Conservation (phyloP, 2,797 vertebrate species). For the Hydrocynus forskahlii region DNA sequence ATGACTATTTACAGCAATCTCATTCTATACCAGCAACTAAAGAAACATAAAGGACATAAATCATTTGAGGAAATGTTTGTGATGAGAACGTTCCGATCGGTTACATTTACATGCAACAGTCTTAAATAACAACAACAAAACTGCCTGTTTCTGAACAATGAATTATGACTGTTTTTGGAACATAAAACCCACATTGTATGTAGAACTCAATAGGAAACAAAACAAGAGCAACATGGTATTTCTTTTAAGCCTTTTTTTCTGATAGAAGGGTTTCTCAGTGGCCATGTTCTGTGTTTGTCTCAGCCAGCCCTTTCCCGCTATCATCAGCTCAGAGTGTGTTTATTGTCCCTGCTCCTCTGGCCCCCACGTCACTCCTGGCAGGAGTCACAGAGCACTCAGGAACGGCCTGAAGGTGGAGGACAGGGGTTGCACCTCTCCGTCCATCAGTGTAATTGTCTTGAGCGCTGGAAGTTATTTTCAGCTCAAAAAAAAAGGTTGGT, state of each 20-base stretch:
- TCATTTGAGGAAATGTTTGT: too few relatives aligned
- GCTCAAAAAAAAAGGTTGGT: conserved; percentile 54
- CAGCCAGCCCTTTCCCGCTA: neutral
- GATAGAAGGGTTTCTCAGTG: neutral
- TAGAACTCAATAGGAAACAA: neutral
- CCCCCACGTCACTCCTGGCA: conserved; percentile 26
- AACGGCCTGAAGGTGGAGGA: conserved; percentile 49
- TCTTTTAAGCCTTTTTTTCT: neutral
- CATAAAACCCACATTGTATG: neutral
- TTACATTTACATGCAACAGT: too few relatives aligned
- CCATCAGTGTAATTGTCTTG: conserved; percentile 74
- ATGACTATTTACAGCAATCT: too few relatives aligned
- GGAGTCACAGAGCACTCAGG: conserved; percentile 31
- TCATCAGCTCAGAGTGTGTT: conserved; percentile 15
- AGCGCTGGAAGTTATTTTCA: conserved; percentile 67
- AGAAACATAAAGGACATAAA: too few relatives aligned
- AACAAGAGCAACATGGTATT: neutral
- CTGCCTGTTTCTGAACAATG: too few relatives aligned
- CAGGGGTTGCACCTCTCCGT: conserved; percentile 60
- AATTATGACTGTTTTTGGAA: neutral
- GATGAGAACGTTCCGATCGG: too few relatives aligned
- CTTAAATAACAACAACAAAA: too few relatives aligned
- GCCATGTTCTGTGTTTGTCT: conserved; percentile 12
- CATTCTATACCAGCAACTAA: too few relatives aligned
- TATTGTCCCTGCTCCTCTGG: conserved; percentile 48